Conservation (phyloP, 2,797 vertebrate genomes). For the Xiphorhynchus erythropygius region DNA sequence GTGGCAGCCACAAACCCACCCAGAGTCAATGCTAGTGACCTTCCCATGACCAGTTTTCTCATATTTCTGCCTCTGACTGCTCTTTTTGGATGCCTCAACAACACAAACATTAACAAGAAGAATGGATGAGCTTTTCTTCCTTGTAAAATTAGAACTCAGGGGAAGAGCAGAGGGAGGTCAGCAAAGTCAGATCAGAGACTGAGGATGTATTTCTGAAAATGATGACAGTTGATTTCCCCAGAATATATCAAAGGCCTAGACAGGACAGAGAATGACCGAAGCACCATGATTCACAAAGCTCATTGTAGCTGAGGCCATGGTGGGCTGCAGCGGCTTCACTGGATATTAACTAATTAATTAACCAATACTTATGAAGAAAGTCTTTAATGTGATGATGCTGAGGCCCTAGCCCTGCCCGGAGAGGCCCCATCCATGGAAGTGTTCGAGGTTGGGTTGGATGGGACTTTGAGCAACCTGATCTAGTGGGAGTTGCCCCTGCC, state of each 20-base stretch:
- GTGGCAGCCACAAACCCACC: neutral
- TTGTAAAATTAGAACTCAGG: neutral
- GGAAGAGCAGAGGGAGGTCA: neutral
- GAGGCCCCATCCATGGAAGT: neutral
- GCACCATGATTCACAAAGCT: neutral
- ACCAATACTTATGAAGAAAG: neutral
- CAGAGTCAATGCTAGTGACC: neutral
- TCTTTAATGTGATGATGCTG: neutral
- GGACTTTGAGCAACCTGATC: neutral
- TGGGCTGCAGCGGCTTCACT: accelerated
- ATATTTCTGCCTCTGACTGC: neutral
- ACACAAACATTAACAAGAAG: neutral
- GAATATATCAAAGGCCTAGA: neutral
- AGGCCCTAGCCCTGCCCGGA: neutral
- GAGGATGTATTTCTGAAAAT: neutral
- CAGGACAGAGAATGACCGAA: neutral
- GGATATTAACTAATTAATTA: neutral
- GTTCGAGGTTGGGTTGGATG: neutral
- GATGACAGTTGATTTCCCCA: neutral
- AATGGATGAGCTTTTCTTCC: neutral
- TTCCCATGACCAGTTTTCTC: neutral
- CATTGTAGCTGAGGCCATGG: neutral
- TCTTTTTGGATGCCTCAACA: neutral
- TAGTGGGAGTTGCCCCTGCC: neutral
- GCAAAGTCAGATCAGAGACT: accelerated